Evolutionary conservation across 2,888 invertebrate genomes (phyloP).

Genomic region (Caenorhabditis sp.): DNA sequence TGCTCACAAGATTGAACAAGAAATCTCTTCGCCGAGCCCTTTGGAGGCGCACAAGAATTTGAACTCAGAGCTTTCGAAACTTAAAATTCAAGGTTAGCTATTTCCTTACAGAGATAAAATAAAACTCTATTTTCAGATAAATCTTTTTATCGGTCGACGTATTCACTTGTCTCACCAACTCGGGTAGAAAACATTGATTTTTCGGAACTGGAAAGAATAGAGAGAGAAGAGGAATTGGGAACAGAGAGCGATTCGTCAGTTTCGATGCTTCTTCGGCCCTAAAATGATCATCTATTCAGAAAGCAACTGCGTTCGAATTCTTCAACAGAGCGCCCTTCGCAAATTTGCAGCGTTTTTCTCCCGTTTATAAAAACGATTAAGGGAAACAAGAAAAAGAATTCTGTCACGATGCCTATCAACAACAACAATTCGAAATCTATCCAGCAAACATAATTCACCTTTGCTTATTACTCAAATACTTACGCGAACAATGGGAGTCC

Average conservation of each 20-base stretch:
- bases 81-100: conserved; percentile 67
- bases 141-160: conserved; percentile 64
- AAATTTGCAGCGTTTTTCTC: conserved; percentile 48
- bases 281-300: conserved; percentile 13
- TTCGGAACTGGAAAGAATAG: conserved; percentile 50
- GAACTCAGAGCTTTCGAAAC: conserved; percentile 56
- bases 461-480: too few species aligned
- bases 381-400: conserved; percentile 64
- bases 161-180: conserved; percentile 59
- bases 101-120: too few species aligned
- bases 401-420: conserved; percentile 21
- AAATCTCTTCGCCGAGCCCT: conserved; percentile 68
- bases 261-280: neutral
- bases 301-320: conserved; percentile 51
- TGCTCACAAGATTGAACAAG: conserved; percentile 74
- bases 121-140: conserved; percentile 54
- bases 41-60: conserved; percentile 64
- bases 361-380: conserved; percentile 66
- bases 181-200: conserved; percentile 58
- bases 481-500: too few species aligned
- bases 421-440: too few species aligned
- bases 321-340: conserved; percentile 42
- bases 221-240: conserved; percentile 9
- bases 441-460: too few species aligned
- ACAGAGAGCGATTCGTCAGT: conserved; percentile 20